Evolutionary conservation across 2,113 vertebrate species (phyloP).

Genomic region (Proteles cristata): DNA sequence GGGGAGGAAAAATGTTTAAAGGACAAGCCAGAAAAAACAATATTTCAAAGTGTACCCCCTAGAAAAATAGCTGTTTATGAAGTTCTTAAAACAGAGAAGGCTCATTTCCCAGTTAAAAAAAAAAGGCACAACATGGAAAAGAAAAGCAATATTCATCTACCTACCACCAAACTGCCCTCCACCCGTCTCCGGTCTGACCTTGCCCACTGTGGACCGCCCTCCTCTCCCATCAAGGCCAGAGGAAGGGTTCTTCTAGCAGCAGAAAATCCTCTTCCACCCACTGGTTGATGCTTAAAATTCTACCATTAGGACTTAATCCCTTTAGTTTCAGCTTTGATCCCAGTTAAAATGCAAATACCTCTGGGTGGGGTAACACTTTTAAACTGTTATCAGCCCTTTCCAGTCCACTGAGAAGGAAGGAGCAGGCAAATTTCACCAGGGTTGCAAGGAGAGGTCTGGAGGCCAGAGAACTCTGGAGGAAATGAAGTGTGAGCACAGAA

Average conservation of each 20-base stretch:
- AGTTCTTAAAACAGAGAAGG: conserved; percentile 61
- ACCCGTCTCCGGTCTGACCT: background rate
- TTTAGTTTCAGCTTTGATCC: conserved; percentile 79
- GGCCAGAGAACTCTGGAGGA: background rate
- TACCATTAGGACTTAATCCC: conserved; percentile 74
- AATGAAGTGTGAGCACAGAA: background rate
- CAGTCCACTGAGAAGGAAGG: conserved; percentile 32
- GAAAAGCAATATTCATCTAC: background rate
- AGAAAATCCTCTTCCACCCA: conserved; percentile 57
- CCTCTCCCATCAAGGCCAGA: background rate
- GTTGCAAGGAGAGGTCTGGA: background rate
- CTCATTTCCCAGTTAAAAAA: conserved; percentile 18
- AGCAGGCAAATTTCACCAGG: background rate
- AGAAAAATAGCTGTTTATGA: conserved; percentile 52
- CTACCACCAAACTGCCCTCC: conserved; percentile 9
- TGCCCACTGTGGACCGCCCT: background rate
- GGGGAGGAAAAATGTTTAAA: background rate
- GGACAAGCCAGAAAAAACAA: background rate
- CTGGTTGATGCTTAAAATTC: conserved; percentile 66
- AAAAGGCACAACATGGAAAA: background rate
- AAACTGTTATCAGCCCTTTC: conserved; percentile 70
- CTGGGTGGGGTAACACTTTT: conserved; percentile 56
- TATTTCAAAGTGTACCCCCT: conserved; percentile 14
- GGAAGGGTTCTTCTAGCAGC: background rate
- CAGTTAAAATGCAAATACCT: conserved; percentile 76